Evolutionary conservation across 2,888 invertebrate species (phyloP), one percentile per base, ranked within the genome.

Genomic region (Smittia sp.): DNA sequence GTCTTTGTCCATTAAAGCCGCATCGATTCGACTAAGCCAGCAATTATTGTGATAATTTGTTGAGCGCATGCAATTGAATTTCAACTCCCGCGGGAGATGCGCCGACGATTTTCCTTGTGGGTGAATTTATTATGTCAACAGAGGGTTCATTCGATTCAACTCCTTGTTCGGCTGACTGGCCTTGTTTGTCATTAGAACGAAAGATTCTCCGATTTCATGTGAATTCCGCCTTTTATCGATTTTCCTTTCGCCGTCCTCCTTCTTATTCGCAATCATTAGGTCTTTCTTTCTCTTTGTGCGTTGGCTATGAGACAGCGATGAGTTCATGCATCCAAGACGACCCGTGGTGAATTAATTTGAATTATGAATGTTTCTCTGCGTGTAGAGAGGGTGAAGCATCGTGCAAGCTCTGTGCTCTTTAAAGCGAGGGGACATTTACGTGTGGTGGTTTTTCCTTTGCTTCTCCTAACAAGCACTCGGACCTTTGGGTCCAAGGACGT

Each of bases 21-120:
- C 32, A 32, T 32, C 32, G 32, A 32, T 32, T 32, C 9, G 32
- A 6, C 32, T 32, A 32, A 32, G 32, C 46, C 46, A 46, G 11
- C 46, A 46, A 46, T 46, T 46, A 52, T 68, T 46, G 52, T 20
- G 68, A 68, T 68, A 68, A 68, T 68, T 68, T 52, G 68, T 68
- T 46, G 32, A n/a, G 15, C 24, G 20, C 68, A 68, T 46, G 68
- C 68, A 68, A 68, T 68, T 46, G 68, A 68, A 68, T n/a, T 46
- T 46, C n/a, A 46, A 46, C 46, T 46, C 68, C 39, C 22, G 38
- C 18, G 18, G 13, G 39, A 38, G 15, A 67, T 9, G 41, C 39
- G 67, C 20, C 39, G 39, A 39, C 39, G 39, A 46, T 46, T 46
- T 11, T 6, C 46, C 3, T 46, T 46, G 3, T 3, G 46, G 15